Conservation (phyloP, 2,797 vertebrate genomes). For the Cuculus canorus region DNA sequence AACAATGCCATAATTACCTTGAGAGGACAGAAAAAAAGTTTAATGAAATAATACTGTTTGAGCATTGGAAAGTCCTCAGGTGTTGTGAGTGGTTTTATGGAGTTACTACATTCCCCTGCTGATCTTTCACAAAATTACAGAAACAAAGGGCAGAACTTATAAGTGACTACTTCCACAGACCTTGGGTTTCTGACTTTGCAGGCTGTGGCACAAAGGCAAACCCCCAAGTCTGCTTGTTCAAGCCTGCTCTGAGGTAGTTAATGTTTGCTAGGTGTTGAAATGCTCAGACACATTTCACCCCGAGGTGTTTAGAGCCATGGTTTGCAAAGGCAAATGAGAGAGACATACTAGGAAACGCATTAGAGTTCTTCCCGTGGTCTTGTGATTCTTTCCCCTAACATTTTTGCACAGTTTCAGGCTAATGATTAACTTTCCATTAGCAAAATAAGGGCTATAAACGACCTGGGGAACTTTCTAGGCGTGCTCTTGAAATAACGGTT, state of each 20-base stretch:
- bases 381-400: constrained; percentile 26
- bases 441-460: not conserved
- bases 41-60: not conserved
- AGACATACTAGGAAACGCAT: not conserved
- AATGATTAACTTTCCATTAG: constrained; percentile 51
- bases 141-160: not conserved
- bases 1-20: not conserved
- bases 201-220: not conserved
- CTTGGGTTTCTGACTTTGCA: not conserved
- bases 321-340: not conserved
- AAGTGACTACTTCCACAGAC: not conserved
- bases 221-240: not conserved
- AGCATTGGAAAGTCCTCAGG: not conserved
- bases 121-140: not conserved
- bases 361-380: constrained; percentile 29
- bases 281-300: constrained; percentile 34
- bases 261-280: constrained; percentile 51
- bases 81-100: not conserved
- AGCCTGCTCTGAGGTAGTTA: constrained; percentile 11
- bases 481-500: not conserved
- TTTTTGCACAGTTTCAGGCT: constrained; percentile 35
- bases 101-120: not conserved
- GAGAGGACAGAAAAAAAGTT: not conserved
- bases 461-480: rapidly evolving
- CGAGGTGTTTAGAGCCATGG: not conserved